Evolutionary conservation across 1,140 invertebrate species (phyloP).

Genomic region (Apis dorsata): DNA sequence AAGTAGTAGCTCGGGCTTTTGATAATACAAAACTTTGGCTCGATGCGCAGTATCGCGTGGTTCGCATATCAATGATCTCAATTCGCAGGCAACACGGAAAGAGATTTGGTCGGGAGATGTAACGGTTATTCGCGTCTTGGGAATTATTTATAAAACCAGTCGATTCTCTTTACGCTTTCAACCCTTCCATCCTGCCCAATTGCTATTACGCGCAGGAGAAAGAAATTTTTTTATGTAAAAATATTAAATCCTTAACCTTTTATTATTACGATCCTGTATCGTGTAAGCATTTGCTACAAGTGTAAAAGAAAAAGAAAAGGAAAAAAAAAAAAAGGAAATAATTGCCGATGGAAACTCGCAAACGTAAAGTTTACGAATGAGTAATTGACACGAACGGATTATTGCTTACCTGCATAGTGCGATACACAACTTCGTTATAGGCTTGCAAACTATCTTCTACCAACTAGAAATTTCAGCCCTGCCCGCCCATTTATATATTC

Average conservation of each 20-base stretch:
- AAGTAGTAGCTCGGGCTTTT: conserved; percentile 29
- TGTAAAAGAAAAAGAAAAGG: too few species aligned
- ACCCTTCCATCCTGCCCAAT: not conserved
- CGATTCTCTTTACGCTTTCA: not conserved
- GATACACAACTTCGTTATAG: conserved; percentile 55
- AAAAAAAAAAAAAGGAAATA: too few species aligned
- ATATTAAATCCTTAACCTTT: not conserved
- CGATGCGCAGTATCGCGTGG: conserved; percentile 5
- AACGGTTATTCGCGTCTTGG: conserved; percentile 15
- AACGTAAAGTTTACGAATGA: not conserved
- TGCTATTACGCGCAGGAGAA: not conserved
- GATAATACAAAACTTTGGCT: conserved; percentile 19
- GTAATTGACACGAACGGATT: not conserved
- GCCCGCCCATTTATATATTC: conserved; percentile 73
- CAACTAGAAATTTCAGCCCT: conserved; percentile 69
- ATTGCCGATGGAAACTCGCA: not conserved
- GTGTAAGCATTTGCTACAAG: too few species aligned
- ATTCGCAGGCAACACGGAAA: conserved; percentile 30
- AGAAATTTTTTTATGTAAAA: too few species aligned
- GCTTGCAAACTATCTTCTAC: conserved; percentile 57
- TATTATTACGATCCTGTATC: not conserved
- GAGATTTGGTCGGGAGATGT: conserved; percentile 15
- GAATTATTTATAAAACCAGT: conserved; percentile 30
- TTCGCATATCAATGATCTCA: conserved; percentile 23
- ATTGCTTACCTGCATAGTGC: conserved; percentile 65